Conservation (phyloP, 2,888 invertebrate species). For the Rotaria macrura region DNA sequence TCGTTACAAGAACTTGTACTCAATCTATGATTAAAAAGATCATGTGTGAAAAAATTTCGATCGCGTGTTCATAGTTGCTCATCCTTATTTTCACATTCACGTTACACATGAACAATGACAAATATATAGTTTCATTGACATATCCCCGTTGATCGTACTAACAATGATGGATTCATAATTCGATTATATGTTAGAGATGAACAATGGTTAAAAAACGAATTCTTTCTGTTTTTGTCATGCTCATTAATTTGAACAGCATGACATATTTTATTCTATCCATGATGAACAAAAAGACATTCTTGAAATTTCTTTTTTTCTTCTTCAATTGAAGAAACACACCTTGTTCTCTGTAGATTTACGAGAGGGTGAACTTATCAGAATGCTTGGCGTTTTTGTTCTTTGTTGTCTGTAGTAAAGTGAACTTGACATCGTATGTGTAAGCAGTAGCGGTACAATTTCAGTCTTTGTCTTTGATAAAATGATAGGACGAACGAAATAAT, state of each 20-base stretch:
- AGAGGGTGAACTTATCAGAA: background rate
- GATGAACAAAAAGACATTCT: conserved; percentile 4
- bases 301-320: background rate
- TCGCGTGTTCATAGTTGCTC: background rate
- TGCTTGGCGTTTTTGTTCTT: background rate
- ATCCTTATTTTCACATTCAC: background rate
- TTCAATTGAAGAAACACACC: background rate
- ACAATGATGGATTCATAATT: background rate
- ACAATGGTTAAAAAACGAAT: background rate
- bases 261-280: too few relatives aligned
- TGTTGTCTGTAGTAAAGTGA: background rate
- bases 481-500: background rate
- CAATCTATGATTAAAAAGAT: too few relatives aligned
- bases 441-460: background rate
- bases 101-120: background rate
- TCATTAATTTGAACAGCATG: background rate
- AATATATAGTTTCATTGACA: background rate
- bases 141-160: background rate
- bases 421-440: background rate
- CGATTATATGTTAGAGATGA: background rate
- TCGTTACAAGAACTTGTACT: too few relatives aligned
- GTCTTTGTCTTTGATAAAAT: background rate
- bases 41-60: too few relatives aligned
- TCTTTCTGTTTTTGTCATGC: background rate
- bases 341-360: background rate